Conservation (phyloP, 2,113 vertebrate genomes). For the Tachycineta bicolor region DNA sequence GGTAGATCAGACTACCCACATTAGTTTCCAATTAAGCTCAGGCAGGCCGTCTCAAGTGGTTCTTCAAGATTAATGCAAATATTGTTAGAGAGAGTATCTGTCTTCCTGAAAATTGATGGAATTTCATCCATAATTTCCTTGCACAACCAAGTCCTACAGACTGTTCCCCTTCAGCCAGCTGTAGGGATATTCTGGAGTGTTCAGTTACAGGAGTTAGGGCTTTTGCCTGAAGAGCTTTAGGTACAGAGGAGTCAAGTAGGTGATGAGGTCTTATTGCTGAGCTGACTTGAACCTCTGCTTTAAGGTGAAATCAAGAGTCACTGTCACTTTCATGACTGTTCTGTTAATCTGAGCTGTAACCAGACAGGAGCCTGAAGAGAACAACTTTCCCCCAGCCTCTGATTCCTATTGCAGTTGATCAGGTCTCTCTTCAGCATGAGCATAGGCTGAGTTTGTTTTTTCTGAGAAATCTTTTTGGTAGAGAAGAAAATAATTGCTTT, state of each 20-base stretch:
- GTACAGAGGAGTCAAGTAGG: neutral
- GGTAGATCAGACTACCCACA: neutral
- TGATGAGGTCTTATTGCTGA: neutral
- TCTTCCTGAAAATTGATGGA: neutral
- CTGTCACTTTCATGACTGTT: neutral
- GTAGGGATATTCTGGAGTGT: neutral
- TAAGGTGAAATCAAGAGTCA: neutral
- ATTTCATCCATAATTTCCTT: neutral
- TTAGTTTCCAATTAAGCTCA: neutral
- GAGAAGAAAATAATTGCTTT: neutral
- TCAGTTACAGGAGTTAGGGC: neutral
- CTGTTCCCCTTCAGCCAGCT: neutral
- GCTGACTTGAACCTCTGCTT: neutral
- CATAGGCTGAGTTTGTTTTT: neutral
- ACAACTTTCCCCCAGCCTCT: neutral
- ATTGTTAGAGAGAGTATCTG: neutral
- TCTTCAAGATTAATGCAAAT: neutral
- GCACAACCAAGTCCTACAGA: neutral
- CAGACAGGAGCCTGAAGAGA: neutral
- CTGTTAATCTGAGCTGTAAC: neutral
- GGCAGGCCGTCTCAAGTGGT: neutral
- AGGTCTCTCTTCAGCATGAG: neutral
- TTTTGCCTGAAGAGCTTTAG: neutral
- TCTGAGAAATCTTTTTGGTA: neutral
- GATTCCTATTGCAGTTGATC: fast-evolving